These are phyloP conservation scores for Rhinatrema bivittatum DNA, from an alignment of 2,797 vertebrate species.

Conservation along the genomic window DNA sequence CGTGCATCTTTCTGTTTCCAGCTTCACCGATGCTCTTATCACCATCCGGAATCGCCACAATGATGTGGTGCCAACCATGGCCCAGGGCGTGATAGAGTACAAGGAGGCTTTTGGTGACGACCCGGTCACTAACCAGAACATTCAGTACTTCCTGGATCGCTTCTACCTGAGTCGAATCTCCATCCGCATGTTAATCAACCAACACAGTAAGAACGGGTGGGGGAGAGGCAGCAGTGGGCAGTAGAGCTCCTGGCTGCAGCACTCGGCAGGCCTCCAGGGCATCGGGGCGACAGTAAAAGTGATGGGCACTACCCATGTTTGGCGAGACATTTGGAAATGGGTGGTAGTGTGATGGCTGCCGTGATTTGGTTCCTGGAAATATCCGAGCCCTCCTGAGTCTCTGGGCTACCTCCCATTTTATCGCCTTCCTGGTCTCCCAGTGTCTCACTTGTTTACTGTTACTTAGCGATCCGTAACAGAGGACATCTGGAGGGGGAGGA, in stretches of 20 bases:
- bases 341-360: neutral
- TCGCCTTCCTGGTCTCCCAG: too few relatives aligned
- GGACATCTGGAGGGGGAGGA: too few relatives aligned
- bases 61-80: conserved; percentile 92
- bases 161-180: conserved; percentile 96
- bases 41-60: conserved; percentile 94
- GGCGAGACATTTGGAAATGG: neutral
- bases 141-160: conserved; percentile 92
- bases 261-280: neutral
- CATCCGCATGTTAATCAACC: conserved; percentile 95
- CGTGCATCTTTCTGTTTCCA: conserved; percentile 13
- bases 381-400: too few relatives aligned
- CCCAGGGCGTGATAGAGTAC: conserved; percentile 86
- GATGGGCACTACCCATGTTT: neutral
- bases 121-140: conserved; percentile 83
- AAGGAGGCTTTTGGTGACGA: conserved; percentile 82
- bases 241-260: accelerated
- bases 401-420: too few relatives aligned
- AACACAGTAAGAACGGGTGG: conserved; percentile 74
- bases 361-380: too few relatives aligned
- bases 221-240: too few relatives aligned
- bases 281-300: neutral
- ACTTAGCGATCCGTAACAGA: too few relatives aligned
- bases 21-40: conserved; percentile 77
- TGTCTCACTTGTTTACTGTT: too few relatives aligned